phyloP scores from a whole-genome alignment of 2,888 invertebrate genomes.

The Rhagonycha lutea region DNA sequence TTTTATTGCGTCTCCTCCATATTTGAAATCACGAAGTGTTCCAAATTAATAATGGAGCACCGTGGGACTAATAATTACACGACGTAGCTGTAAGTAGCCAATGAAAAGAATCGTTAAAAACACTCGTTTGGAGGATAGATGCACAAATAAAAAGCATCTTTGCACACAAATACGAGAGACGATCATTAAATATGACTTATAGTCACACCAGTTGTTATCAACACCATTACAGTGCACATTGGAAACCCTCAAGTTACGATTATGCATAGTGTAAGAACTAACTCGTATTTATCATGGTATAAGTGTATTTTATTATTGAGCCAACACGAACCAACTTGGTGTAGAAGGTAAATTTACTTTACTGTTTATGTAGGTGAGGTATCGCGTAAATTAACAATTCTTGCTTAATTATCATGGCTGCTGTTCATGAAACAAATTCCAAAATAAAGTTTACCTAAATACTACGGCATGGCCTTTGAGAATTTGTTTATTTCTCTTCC shows the following conservation, averaged over 20 bases:
- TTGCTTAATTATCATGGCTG: background rate
- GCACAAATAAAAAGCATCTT: conserved; percentile 32
- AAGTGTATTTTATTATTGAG: conserved; percentile 12
- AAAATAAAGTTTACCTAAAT: background rate
- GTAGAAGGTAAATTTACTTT: background rate
- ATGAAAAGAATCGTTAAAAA: conserved; percentile 34
- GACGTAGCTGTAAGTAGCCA: conserved; percentile 21
- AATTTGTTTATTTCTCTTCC: background rate
- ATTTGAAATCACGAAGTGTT: background rate
- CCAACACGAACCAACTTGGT: background rate
- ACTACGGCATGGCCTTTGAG: background rate
- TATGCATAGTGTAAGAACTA: conserved; percentile 23
- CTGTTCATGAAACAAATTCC: background rate
- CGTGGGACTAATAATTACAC: conserved; percentile 10
- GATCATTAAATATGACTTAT: conserved; percentile 44
- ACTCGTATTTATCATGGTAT: conserved; percentile 30
- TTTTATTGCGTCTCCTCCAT: background rate
- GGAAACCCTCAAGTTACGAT: conserved; percentile 14
- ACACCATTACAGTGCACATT: conserved; percentile 41
- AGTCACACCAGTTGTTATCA: conserved; percentile 39
- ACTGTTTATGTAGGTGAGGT: background rate
- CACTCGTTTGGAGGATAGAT: conserved; percentile 30
- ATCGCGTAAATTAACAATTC: background rate
- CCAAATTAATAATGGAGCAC: background rate
- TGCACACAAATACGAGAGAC: conserved; percentile 7